Percentiles rank a stretch among this genome's conserved stretches.
Conservation (phyloP, 2,797 vertebrate species). For the Pelobates cultripes region DNA sequence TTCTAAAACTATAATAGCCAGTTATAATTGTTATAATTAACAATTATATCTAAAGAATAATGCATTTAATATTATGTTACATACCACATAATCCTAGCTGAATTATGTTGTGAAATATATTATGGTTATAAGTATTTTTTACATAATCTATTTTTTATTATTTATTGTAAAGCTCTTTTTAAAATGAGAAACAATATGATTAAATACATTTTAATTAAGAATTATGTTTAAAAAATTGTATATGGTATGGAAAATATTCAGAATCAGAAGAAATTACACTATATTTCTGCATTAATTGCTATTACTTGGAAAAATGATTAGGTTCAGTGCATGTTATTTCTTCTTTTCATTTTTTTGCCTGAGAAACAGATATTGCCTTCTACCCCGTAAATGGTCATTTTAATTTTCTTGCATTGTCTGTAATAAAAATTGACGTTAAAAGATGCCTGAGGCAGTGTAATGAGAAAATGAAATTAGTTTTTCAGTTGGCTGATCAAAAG, state of each 20-base stretch:
- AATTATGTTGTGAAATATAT: too few relatives aligned
- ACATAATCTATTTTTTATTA: too few relatives aligned
- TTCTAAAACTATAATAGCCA: too few relatives aligned
- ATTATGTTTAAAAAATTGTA: not conserved
- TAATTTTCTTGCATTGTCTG: constrained; percentile 93
- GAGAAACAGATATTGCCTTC: constrained; percentile 84
- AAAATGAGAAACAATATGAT: not conserved
- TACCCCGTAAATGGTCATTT: constrained; percentile 82
- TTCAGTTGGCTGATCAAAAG: constrained; percentile 99
- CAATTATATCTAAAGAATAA: too few relatives aligned
- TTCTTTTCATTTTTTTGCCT: constrained; percentile 66
- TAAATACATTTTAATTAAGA: not conserved
- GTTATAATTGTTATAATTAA: too few relatives aligned
- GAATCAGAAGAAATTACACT: constrained; percentile 19
- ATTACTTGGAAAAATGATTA: constrained; percentile 72
- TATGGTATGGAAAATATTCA: constrained; percentile 16
- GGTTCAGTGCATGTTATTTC: constrained; percentile 68
- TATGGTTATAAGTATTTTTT: too few relatives aligned
- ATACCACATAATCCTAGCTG: too few relatives aligned
- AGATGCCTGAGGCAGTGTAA: constrained; percentile 91
- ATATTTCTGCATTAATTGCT: constrained; percentile 61
- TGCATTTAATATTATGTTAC: too few relatives aligned
- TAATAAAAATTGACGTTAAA: constrained; percentile 98
- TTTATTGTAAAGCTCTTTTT: too few relatives aligned
- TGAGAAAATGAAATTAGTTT: constrained; percentile 99